phyloP scores from a whole-genome alignment of 2,113 vertebrate species.

The Phrynocephalus versicolor region DNA sequence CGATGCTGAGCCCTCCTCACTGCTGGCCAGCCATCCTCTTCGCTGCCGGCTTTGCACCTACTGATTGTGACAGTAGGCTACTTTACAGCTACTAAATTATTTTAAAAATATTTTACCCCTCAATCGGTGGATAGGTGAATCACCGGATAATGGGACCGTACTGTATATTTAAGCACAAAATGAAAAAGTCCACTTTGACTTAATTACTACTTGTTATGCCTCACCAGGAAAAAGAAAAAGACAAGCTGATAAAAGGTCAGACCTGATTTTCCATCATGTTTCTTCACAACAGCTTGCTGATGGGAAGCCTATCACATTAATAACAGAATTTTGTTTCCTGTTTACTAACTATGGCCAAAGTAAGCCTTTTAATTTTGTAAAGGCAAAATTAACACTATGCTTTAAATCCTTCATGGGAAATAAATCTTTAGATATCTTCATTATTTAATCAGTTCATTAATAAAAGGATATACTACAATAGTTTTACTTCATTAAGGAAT shows the following conservation, averaged over 20 bases:
- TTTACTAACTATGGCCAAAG: constrained; percentile 8
- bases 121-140: too few relatives aligned
- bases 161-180: too few relatives aligned
- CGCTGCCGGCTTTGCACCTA: too few relatives aligned
- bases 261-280: not conserved
- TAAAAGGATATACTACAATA: constrained; percentile 4
- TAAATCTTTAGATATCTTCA: constrained; percentile 41
- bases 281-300: not conserved
- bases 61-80: too few relatives aligned
- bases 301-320: not conserved
- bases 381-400: not conserved
- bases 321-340: not conserved
- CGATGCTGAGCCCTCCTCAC: too few relatives aligned
- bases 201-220: not conserved
- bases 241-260: too few relatives aligned
- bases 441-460: constrained; percentile 29
- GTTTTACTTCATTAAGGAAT: constrained; percentile 15
- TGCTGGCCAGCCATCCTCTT: too few relatives aligned
- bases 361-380: constrained; percentile 27
- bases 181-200: not conserved
- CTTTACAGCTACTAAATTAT: too few relatives aligned
- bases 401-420: constrained; percentile 10
- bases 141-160: too few relatives aligned
- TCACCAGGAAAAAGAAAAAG: too few relatives aligned
- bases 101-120: too few relatives aligned